Conservation (phyloP, 2,888 invertebrate genomes). For the Tenodera sinensis region DNA sequence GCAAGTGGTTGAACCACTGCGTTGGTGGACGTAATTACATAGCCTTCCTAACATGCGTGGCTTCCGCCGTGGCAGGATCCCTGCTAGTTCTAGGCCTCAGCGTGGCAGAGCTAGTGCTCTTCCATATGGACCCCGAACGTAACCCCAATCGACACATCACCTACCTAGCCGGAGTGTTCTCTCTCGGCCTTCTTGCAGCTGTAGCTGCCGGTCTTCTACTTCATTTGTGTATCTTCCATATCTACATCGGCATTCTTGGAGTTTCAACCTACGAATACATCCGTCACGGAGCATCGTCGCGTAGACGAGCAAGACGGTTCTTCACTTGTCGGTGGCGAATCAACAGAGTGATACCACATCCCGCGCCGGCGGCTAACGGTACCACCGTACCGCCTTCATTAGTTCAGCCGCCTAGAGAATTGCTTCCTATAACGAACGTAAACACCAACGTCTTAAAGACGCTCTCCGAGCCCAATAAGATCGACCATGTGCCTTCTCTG, state of each 20-base stretch:
- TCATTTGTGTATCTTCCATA: constrained; percentile 84
- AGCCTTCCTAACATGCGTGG: constrained; percentile 75
- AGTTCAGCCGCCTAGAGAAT: constrained; percentile 19
- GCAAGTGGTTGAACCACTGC: constrained; percentile 98
- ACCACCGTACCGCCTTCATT: constrained; percentile 28
- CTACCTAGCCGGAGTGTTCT: constrained; percentile 56
- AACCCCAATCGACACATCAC: constrained; percentile 30
- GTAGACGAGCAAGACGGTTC: background rate
- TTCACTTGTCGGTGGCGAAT: background rate
- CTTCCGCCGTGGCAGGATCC: constrained; percentile 71
- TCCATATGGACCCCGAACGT: constrained; percentile 52
- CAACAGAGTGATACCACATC: constrained; percentile 45
- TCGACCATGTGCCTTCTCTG: constrained; percentile 33
- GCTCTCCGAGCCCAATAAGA: background rate
- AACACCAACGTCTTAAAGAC: constrained; percentile 29
- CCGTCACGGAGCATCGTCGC: constrained; percentile 37
- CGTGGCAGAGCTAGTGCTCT: constrained; percentile 64
- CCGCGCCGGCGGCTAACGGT: constrained; percentile 31
- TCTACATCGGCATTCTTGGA: constrained; percentile 79
- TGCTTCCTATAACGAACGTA: constrained; percentile 17
- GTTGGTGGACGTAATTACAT: constrained; percentile 88
- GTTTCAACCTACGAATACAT: constrained; percentile 90
- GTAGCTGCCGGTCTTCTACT: constrained; percentile 72
- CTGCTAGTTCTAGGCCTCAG: constrained; percentile 66
- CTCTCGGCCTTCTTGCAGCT: constrained; percentile 67